A percentile compares a stretch with the other conserved stretches of the same genome.
Evolutionary conservation across 2,888 invertebrate species (phyloP).

Genomic region (Euproctis similis): DNA sequence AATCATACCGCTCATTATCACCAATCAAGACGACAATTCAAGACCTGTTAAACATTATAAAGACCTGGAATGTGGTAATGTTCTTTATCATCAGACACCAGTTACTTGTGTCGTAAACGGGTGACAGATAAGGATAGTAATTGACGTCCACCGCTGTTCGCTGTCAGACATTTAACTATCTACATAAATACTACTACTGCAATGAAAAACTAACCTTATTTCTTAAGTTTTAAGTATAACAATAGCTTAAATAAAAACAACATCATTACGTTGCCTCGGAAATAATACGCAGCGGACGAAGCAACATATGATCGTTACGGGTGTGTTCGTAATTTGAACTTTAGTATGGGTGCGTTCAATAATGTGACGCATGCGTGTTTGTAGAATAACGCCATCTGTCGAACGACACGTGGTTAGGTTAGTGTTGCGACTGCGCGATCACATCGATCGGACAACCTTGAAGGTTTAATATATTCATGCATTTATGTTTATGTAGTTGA

Average conservation of each 20-base stretch:
- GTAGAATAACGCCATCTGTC: slow-evolving; percentile 63
- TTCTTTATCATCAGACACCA: slow-evolving; percentile 18
- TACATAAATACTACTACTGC: too few species aligned
- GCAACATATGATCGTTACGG: slow-evolving; percentile 57
- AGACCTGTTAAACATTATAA: not conserved
- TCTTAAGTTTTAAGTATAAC: too few species aligned
- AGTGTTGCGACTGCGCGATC: slow-evolving; percentile 44
- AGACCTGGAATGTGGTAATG: slow-evolving; percentile 18
- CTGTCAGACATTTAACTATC: slow-evolving; percentile 53
- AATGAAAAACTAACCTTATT: too few species aligned
- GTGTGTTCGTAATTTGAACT: too few species aligned
- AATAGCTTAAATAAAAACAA: slow-evolving; percentile 21
- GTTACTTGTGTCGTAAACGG: slow-evolving; percentile 29
- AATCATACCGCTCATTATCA: too few species aligned
- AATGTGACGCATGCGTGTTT: slow-evolving; percentile 60
- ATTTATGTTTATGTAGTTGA: too few species aligned
- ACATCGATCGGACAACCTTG: slow-evolving; percentile 70
- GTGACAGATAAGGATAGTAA: slow-evolving; percentile 53
- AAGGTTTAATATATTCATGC: slow-evolving; percentile 67
- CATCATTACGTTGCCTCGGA: slow-evolving; percentile 56
- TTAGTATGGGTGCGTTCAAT: slow-evolving; percentile 55
- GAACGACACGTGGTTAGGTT: slow-evolving; percentile 52
- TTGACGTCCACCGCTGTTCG: slow-evolving; percentile 56
- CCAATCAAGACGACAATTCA: too few species aligned
- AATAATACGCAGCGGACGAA: slow-evolving; percentile 64